Evolutionary conservation across 2,113 vertebrate genomes (phyloP).

Genomic region (Tonatia bakeri): DNA sequence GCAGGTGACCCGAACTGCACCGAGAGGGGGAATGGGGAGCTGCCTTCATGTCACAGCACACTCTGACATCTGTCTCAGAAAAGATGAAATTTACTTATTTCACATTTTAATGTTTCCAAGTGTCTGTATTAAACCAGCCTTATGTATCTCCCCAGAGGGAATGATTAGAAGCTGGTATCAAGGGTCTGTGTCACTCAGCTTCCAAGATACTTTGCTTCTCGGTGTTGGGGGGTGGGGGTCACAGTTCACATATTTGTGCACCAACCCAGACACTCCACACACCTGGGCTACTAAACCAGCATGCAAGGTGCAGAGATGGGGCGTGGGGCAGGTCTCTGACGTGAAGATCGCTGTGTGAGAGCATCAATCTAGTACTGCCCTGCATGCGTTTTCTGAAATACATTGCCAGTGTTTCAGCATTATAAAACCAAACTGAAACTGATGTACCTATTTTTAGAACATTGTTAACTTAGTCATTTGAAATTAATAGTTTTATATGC

Average conservation of each 20-base stretch:
- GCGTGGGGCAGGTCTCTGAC: background rate
- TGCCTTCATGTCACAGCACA: background rate
- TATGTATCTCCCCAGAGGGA: background rate
- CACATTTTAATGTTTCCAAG: background rate
- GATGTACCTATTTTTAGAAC: background rate
- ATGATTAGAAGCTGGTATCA: background rate
- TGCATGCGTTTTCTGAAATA: background rate
- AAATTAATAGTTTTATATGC: background rate
- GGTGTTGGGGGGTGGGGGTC: background rate
- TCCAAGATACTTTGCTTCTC: background rate
- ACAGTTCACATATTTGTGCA: background rate
- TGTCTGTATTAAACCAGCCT: background rate
- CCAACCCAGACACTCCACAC: background rate
- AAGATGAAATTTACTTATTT: background rate
- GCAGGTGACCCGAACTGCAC: background rate
- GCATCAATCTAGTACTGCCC: background rate
- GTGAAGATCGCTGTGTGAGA: no score
- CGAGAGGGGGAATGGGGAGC: background rate
- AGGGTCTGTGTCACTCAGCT: background rate
- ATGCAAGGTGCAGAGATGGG: background rate
- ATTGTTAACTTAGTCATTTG: background rate
- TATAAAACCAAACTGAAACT: background rate
- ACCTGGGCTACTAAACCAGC: background rate
- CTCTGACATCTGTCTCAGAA: background rate
- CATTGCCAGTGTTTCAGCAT: background rate